Conservation (phyloP, 2,888 invertebrate species). For the Allacma fusca region DNA sequence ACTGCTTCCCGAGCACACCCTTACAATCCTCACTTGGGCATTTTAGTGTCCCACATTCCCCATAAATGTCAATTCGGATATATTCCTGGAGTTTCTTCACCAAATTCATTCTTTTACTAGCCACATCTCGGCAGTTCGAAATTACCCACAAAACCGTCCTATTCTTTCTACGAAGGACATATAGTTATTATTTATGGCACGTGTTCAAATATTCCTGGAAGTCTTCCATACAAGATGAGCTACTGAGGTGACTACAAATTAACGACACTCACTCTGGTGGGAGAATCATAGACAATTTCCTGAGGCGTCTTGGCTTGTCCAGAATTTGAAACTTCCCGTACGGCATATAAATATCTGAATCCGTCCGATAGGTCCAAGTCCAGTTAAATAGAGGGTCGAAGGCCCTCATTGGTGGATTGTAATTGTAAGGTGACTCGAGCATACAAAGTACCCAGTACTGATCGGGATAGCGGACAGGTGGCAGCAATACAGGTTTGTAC, state of each 20-base stretch:
- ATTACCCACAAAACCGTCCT: background rate
- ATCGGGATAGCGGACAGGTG: constrained; percentile 42
- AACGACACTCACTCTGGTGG: too few species aligned
- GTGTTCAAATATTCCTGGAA: too few species aligned
- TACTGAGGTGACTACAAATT: too few species aligned
- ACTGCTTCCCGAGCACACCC: background rate
- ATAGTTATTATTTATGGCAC: too few species aligned
- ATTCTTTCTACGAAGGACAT: background rate
- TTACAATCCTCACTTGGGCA: background rate
- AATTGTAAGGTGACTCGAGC: constrained; percentile 44
- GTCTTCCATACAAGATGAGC: too few species aligned
- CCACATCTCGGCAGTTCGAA: background rate
- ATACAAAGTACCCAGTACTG: constrained; percentile 52
- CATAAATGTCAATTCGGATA: constrained; percentile 1
- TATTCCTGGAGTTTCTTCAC: background rate
- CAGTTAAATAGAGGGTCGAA: constrained; percentile 52
- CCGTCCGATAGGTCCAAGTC: constrained; percentile 55
- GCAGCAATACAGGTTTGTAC: too few species aligned
- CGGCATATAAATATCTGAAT: constrained; percentile 53
- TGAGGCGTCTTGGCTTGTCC: background rate
- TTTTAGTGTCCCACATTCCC: background rate
- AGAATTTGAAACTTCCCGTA: constrained; percentile 45
- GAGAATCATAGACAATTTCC: too few species aligned
- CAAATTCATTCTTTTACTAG: background rate
- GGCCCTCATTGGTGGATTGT: constrained; percentile 44